Percentiles rank a stretch among this genome's conserved stretches.
phyloP scores from a whole-genome alignment of 2,797 vertebrate species.

The Megalops cyprinoides region DNA sequence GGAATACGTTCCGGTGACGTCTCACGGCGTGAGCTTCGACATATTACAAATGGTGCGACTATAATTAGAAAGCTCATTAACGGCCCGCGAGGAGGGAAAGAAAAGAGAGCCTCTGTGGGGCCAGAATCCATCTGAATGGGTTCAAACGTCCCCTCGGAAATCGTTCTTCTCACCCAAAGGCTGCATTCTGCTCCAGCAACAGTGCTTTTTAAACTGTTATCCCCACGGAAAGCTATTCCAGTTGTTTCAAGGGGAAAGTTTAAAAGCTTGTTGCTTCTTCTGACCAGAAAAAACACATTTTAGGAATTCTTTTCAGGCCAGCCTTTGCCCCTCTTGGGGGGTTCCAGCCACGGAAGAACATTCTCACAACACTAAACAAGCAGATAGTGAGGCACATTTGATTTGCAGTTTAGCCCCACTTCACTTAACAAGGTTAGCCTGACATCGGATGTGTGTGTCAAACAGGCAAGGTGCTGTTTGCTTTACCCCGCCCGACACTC shows the following conservation, averaged over 20 bases:
- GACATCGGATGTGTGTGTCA: too few species aligned
- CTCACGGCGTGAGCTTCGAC: conserved; percentile 62
- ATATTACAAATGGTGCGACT: conserved; percentile 69
- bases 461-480: background rate
- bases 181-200: too few species aligned
- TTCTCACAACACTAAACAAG: background rate
- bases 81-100: conserved; percentile 15
- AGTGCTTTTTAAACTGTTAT: too few species aligned
- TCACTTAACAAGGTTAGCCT: too few species aligned
- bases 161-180: too few species aligned
- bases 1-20: background rate
- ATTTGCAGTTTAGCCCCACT: too few species aligned
- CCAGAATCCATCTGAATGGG: conserved; percentile 35
- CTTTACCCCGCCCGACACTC: background rate
- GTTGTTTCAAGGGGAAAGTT: background rate
- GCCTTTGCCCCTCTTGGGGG: background rate
- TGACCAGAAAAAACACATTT: background rate
- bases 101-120: conserved; percentile 43
- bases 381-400: too few species aligned
- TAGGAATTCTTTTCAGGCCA: background rate
- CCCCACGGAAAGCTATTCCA: background rate
- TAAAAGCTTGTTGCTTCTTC: background rate
- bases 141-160: background rate
- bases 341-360: too few species aligned
- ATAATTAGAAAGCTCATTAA: conserved; percentile 74